Evolutionary conservation across 2,797 vertebrate genomes (phyloP).

Genomic region (Tadarida brasiliensis): DNA sequence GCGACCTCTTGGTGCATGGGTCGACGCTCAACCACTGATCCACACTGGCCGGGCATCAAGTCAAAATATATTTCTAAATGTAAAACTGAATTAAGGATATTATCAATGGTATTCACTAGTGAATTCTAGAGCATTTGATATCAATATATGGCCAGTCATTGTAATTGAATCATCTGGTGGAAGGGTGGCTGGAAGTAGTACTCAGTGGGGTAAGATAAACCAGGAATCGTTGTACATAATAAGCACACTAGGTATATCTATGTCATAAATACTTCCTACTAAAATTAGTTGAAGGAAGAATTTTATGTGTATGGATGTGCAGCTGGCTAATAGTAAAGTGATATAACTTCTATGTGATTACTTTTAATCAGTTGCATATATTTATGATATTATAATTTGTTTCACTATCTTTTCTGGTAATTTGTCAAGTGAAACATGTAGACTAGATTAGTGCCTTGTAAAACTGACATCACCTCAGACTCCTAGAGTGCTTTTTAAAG

Average conservation of each 20-base stretch:
- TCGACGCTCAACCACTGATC: too few species aligned
- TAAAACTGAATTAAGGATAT: conserved; percentile 42
- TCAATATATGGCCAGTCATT: neutral
- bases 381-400: conserved; percentile 32
- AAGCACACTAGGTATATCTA: neutral
- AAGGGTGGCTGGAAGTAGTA: neutral
- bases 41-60: neutral
- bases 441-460: neutral
- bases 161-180: conserved; percentile 34
- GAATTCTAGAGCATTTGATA: conserved; percentile 42
- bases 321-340: conserved; percentile 1
- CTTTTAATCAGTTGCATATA: conserved; percentile 5
- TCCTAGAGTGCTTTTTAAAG: conserved; percentile 5
- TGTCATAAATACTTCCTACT: neutral
- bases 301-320: neutral
- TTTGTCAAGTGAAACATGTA: conserved; percentile 29
- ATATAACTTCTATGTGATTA: neutral
- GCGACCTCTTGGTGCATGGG: too few species aligned
- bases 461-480: conserved; percentile 16
- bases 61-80: conserved; percentile 50
- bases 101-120: neutral
- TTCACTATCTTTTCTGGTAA: conserved; percentile 33
- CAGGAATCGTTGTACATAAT: neutral
- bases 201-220: neutral
- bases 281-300: conserved; percentile 55